Evolutionary conservation across 1,140 invertebrate species (phyloP), one percentile per base, ranked within the genome.

Genomic region (Leguminivora glycinivorella): DNA sequence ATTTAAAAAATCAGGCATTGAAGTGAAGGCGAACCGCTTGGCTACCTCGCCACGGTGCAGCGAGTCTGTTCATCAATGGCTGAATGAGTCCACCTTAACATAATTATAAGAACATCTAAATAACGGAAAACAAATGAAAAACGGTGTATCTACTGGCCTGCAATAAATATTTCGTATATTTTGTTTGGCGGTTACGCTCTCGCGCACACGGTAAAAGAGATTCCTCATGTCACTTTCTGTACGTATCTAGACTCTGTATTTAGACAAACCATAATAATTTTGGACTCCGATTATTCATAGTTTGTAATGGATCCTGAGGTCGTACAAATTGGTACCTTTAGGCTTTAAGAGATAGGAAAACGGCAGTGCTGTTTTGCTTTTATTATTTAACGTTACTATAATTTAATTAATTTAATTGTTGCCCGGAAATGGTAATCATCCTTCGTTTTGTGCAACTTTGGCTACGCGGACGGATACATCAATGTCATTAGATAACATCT

Each of bases 151-250:
- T 47, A 47, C 14, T 47, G 24, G 40, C 68, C 67, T 56, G 70
- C 22, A 72, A 72, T 79, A 81, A 75, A 75, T 40, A 40, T 52
- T 22, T 22, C 5, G 74, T 69, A 79, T 78, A 79, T 79, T 77
- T 83, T 81, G 76, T 80, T 77, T 74, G 70, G 56, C 71, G 70
- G 85, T 74, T 69, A 87, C 87, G 87, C 87, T 89, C 86, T 89
- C 85, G 68, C 82, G 84, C 74, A 69, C 81, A 74, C 75, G 19
- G 68, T 72, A 70, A 82, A 79, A 76, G 75, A 78, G 75, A 60
- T 26, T 19, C 1, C 47, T 19, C 47, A 7, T 52, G 14, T 22
- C 47, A 52, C 47, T 22, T 6, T 52, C 43, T 19, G 43, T n/a
- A 17, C 17, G 17, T n/a, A 43, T 43, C n/a, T n/a, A n/a, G n/a